phyloP scores from a whole-genome alignment of 2,113 vertebrate species.

The Noturus placidus region DNA sequence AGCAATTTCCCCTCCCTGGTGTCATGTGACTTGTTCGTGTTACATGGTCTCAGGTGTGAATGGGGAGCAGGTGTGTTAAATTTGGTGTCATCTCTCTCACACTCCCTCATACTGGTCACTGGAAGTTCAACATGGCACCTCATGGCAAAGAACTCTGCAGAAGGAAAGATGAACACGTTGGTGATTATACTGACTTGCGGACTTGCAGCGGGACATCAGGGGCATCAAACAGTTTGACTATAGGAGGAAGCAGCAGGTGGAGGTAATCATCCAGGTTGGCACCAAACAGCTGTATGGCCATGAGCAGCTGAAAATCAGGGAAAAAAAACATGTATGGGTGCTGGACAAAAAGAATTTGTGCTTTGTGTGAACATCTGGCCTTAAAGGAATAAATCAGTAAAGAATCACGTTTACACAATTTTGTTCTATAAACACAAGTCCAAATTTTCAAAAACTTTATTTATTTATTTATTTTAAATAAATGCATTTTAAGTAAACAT shows the following conservation, averaged over 20 bases:
- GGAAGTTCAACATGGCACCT: too few relatives aligned
- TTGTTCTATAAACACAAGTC: not conserved
- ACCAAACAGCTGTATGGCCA: slow-evolving; percentile 96
- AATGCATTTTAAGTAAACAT: not conserved
- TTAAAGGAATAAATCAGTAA: not conserved
- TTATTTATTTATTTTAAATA: not conserved
- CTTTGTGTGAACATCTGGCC: not conserved
- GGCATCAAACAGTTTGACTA: slow-evolving; percentile 96
- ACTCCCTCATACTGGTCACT: too few relatives aligned
- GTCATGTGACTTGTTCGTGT: too few relatives aligned
- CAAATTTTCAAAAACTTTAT: not conserved
- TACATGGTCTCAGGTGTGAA: too few relatives aligned
- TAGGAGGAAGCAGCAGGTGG: slow-evolving; percentile 91
- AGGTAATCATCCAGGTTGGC: slow-evolving; percentile 98
- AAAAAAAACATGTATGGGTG: not conserved
- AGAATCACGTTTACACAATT: not conserved
- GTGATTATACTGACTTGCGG: slow-evolving; percentile 82
- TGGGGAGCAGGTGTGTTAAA: too few relatives aligned
- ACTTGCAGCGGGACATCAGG: slow-evolving; percentile 85
- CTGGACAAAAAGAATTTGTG: not conserved
- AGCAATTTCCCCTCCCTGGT: too few relatives aligned
- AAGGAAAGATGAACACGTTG: not conserved
- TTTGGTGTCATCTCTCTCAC: too few relatives aligned
- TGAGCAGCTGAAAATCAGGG: slow-evolving; percentile 80
- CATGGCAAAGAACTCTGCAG: too few relatives aligned